Base-by-base conservation (phyloP, 2,888 invertebrate genomes). In the Heteromurus nitidus region DNA sequence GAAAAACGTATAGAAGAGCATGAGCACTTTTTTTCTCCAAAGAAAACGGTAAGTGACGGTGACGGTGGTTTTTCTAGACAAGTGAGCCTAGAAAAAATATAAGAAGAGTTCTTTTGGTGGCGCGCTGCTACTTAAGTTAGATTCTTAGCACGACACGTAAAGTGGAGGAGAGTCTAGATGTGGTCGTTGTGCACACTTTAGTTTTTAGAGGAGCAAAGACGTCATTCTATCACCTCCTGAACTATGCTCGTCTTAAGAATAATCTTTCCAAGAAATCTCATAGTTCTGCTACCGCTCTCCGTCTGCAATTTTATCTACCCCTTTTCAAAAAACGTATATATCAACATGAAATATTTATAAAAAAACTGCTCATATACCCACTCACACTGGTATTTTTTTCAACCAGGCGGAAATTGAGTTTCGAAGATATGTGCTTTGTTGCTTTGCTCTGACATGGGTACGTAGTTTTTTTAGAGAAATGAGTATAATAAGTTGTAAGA, bases 401-500 rank as follows among this genome's bases (percentile, higher is more conserved):
- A 7, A 42, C 24, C 20, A 16, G 72, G 47, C 77, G 82, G 82
- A 82, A 82, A 82, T 82, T 82, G 82, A 77, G 82, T 82, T 82
- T 73, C 70, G 60, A 80, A 82, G 67, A 75, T 75, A 62, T n/a
- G n/a, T n/a, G n/a, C n/a, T n/a, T 11, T 11, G 13, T 7, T 7
- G 22, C 20, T 20, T 65, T 65, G n/a, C 64, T 22, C 42, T 36
- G 22, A 5, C 24, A 22, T 47, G 9, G 18, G 11, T 36, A 13
- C 36, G 5, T 7, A 9, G 47, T 9, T 11, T 47, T 3, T 3
- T 3, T 11, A 47, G 3, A 47, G n/a, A 9, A 47, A 47, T 11
- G 7, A 47, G 3, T 47, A 47, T 47, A 47, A 50, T 50, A 36
- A n/a, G n/a, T n/a, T n/a, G n/a, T n/a, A n/a, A n/a, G n/a, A n/a